These are phyloP conservation scores for Callorhinus ursinus DNA, from an alignment of 2,113 vertebrate species.

Conservation along the genomic window DNA sequence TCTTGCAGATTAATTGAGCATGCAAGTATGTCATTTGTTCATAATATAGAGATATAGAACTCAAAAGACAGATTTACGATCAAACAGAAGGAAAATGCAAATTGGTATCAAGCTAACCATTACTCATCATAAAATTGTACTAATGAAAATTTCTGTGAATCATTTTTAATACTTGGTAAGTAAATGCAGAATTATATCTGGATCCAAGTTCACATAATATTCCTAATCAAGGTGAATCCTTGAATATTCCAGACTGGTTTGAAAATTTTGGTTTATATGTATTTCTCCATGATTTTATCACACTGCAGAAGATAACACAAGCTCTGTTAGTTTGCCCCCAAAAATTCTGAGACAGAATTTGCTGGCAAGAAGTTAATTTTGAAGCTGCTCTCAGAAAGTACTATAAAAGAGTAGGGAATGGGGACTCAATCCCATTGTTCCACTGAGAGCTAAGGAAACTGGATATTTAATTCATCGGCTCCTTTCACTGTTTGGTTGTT, in stretches of 20 bases:
- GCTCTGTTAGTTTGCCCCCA: neutral
- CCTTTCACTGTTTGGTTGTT: neutral
- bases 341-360: neutral
- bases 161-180: neutral
- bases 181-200: constrained; percentile 6
- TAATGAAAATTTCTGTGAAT: neutral
- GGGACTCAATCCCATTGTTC: neutral
- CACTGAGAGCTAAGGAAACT: neutral
- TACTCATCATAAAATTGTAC: neutral
- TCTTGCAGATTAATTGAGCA: neutral
- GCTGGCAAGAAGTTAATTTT: neutral
- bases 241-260: neutral
- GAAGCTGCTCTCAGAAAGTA: neutral
- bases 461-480: neutral
- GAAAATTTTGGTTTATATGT: neutral
- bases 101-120: constrained; percentile 18
- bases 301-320: neutral
- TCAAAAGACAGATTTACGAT: neutral
- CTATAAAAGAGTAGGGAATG: neutral
- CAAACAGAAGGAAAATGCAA: neutral
- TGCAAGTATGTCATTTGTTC: neutral
- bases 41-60: neutral
- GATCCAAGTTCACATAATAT: neutral
- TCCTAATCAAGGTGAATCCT: neutral
- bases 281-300: neutral